These are phyloP conservation scores for Cephus rjabovi DNA, from an alignment of 2,888 invertebrate genomes.

Conservation along the genomic window DNA sequence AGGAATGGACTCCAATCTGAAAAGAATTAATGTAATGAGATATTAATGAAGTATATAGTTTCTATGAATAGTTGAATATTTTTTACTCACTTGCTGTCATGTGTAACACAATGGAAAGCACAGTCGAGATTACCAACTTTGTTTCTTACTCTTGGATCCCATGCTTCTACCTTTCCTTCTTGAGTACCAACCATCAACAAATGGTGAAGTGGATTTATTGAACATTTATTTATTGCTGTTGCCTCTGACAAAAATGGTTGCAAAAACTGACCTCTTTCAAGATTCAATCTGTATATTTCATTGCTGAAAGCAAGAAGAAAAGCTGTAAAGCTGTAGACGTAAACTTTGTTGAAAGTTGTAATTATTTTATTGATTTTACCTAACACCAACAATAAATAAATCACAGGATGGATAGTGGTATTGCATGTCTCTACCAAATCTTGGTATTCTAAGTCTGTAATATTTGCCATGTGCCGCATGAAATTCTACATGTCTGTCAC, in stretches of 20 bases:
- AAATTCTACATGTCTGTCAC: constrained; percentile 93
- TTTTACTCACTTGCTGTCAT: constrained; percentile 69
- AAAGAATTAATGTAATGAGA: constrained; percentile 16
- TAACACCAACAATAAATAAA: constrained; percentile 90
- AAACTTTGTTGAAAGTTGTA: neutral
- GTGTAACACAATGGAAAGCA: constrained; percentile 74
- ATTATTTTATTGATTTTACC: constrained; percentile 68
- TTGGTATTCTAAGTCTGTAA: constrained; percentile 90
- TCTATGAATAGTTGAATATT: constrained; percentile 11
- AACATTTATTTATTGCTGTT: constrained; percentile 83
- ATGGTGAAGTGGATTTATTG: constrained; percentile 89
- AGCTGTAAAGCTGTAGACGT: neutral
- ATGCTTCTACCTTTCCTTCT: constrained; percentile 94
- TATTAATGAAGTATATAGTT: constrained; percentile 3
- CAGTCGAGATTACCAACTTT: constrained; percentile 88
- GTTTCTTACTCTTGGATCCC: constrained; percentile 89
- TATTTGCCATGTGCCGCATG: constrained; percentile 95
- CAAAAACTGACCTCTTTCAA: constrained; percentile 95
- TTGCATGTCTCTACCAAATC: constrained; percentile 93
- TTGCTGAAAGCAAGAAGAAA: constrained; percentile 68
- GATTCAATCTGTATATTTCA: constrained; percentile 93
- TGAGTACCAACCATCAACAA: constrained; percentile 87
- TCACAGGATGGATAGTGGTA: constrained; percentile 93
- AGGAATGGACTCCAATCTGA: constrained; percentile 75
- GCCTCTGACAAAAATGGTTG: constrained; percentile 84